These are phyloP conservation scores for Pseudomyrmex dendroicus DNA, from an alignment of 1,140 invertebrate genomes.

Conservation along the genomic window DNA sequence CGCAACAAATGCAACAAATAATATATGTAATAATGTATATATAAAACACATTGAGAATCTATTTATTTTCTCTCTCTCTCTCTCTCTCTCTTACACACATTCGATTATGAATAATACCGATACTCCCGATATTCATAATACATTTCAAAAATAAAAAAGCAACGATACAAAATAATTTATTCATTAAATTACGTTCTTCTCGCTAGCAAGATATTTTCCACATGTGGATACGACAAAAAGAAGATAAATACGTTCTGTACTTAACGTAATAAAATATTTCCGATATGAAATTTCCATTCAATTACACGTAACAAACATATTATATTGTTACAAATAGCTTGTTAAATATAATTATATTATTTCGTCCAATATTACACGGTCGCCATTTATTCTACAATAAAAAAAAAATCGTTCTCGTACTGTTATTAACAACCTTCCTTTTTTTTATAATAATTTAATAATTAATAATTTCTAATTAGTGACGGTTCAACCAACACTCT, in stretches of 20 bases:
- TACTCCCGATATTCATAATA: slow-evolving; percentile 32
- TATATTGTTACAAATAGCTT: not conserved
- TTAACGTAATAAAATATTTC: not conserved
- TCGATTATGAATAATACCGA: slow-evolving; percentile 24
- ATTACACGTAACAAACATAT: not conserved
- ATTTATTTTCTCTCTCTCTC: slow-evolving; percentile 22
- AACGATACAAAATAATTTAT: slow-evolving; percentile 2
- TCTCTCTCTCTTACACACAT: not conserved
- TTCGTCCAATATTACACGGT: not conserved
- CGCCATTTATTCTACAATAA: no score
- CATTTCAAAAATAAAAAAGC: slow-evolving; percentile 29
- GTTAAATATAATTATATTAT: not conserved
- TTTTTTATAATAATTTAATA: not conserved
- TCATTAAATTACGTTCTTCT: not conserved
- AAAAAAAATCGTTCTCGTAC: no score
- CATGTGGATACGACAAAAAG: not conserved
- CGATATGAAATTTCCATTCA: slow-evolving; percentile 26
- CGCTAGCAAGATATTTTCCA: not conserved
- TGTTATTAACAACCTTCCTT: not conserved
- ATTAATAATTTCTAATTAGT: not conserved
- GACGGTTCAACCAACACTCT: not conserved
- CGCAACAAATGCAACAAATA: slow-evolving; percentile 1
- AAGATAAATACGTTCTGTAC: not conserved
- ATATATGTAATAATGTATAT: slow-evolving; percentile 19
- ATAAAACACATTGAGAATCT: slow-evolving; percentile 40